phyloP scores from a whole-genome alignment of 92 coral and sea anemone genomes.

The Plumapathes pennacea region DNA sequence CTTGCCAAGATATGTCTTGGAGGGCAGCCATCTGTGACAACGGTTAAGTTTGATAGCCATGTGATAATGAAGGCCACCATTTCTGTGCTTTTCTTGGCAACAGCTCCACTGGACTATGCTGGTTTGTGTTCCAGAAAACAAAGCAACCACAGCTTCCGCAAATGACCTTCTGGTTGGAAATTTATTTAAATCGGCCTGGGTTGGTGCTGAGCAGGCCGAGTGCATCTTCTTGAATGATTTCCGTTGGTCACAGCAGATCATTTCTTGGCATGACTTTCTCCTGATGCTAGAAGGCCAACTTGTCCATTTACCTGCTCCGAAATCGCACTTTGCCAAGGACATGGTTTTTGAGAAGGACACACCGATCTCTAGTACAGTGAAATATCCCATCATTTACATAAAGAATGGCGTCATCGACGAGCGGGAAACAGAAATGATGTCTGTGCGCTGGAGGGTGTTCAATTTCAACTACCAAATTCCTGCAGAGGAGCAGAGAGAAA shows the following conservation, averaged over 20 bases:
- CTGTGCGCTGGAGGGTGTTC: slow-evolving; percentile 49
- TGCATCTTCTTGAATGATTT: slow-evolving; percentile 13
- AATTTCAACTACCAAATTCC: slow-evolving; percentile 23
- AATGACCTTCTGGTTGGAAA: slow-evolving; percentile 21
- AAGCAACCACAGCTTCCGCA: slow-evolving; percentile 16
- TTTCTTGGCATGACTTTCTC: too few species aligned
- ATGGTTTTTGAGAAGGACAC: slow-evolving; percentile 28
- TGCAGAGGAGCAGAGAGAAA: slow-evolving; percentile 9
- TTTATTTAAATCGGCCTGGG: slow-evolving; percentile 22
- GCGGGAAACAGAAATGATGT: slow-evolving; percentile 63
- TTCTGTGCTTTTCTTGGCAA: slow-evolving; percentile 9
- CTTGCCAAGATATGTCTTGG: slow-evolving; percentile 3
- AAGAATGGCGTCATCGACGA: slow-evolving; percentile 29
- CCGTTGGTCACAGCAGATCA: too few species aligned
- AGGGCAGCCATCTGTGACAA: slow-evolving; percentile 24
- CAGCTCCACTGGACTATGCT: slow-evolving; percentile 26
- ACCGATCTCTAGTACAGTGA: slow-evolving; percentile 34
- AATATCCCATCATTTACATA: slow-evolving; percentile 18
- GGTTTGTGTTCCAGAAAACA: slow-evolving; percentile 2
- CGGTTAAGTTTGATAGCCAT: slow-evolving; percentile 22
- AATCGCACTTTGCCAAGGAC: slow-evolving; percentile 38
- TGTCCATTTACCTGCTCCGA: slow-evolving; percentile 40
- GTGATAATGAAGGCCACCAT: slow-evolving; percentile 16
- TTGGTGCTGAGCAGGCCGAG: slow-evolving; percentile 4
- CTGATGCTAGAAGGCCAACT: too few species aligned